These are phyloP conservation scores for Larimichthys polyactis DNA, from an alignment of 2,113 vertebrate genomes.

Conservation along the genomic window DNA sequence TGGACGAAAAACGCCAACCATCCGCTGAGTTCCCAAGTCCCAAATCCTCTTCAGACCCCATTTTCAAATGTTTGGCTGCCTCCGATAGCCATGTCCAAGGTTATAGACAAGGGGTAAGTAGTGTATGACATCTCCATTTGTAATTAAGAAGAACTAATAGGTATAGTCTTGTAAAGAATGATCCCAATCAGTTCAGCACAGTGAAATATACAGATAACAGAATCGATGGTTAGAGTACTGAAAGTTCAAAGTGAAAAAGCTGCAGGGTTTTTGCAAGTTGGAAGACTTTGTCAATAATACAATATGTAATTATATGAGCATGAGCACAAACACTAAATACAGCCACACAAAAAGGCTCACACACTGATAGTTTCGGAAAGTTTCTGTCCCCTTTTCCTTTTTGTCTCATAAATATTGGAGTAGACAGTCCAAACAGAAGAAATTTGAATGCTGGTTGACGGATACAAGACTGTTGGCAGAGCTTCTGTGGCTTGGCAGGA, in stretches of 20 bases:
- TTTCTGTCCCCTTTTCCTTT: not conserved
- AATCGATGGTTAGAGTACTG: too few relatives aligned
- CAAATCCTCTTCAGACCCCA: not conserved
- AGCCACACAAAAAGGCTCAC: not conserved
- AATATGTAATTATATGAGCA: not conserved
- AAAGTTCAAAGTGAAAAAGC: slow-evolving; percentile 13
- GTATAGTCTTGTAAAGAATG: not conserved
- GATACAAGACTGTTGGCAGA: slow-evolving; percentile 57
- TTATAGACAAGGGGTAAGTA: not conserved
- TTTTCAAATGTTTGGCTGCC: not conserved
- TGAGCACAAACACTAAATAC: not conserved
- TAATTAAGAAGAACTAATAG: not conserved
- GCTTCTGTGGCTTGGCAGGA: slow-evolving; percentile 56
- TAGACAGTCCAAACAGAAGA: slow-evolving; percentile 9
- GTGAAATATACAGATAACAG: too few relatives aligned
- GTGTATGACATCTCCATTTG: not conserved
- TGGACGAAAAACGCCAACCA: too few relatives aligned
- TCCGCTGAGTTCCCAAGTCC: not conserved
- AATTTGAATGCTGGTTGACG: slow-evolving; percentile 46
- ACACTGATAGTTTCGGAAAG: not conserved
- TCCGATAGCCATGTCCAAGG: not conserved
- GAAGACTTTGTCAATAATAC: not conserved
- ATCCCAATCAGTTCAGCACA: too few relatives aligned
- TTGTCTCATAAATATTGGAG: slow-evolving; percentile 48
- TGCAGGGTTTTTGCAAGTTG: slow-evolving; percentile 6